Conservation (phyloP, 2,113 vertebrate species). For the Centropus bengalensis region DNA sequence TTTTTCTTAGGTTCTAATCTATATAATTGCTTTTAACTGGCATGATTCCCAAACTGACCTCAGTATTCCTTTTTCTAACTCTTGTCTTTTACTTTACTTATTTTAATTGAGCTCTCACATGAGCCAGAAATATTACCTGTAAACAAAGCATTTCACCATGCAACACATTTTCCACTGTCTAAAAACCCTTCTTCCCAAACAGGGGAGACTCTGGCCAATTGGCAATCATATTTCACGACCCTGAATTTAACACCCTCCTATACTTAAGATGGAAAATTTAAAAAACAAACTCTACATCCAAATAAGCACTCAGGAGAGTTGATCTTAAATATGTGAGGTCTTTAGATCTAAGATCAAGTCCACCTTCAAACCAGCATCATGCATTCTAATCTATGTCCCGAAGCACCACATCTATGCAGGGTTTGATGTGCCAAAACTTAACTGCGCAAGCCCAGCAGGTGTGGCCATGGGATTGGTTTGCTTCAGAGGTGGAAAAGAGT, state of each 20-base stretch:
- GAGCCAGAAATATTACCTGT: neutral
- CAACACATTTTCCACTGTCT: neutral
- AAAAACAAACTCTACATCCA: neutral
- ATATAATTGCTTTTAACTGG: slow-evolving; percentile 38
- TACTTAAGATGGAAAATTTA: neutral
- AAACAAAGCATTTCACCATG: neutral
- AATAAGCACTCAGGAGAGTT: neutral
- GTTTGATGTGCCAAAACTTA: no score
- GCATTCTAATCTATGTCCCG: no score
- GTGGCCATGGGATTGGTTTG: no score
- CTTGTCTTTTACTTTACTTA: neutral
- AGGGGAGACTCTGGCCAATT: neutral
- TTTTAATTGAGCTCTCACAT: slow-evolving; percentile 33
- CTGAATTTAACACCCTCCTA: neutral
- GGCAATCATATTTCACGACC: neutral
- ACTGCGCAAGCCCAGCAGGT: no score
- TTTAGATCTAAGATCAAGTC: neutral
- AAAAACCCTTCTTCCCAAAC: neutral
- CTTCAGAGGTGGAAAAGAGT: no score
- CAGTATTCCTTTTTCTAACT: neutral
- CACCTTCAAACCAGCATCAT: no score
- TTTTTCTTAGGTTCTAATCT: slow-evolving; percentile 14
- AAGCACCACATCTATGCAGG: no score
- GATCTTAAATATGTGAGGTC: rapidly evolving
- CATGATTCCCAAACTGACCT: slow-evolving; percentile 24